Percentiles rank a stretch among this genome's conserved stretches.
Evolutionary conservation across 2,888 invertebrate species (phyloP).

Genomic region (Caenorhabditis sp.): DNA sequence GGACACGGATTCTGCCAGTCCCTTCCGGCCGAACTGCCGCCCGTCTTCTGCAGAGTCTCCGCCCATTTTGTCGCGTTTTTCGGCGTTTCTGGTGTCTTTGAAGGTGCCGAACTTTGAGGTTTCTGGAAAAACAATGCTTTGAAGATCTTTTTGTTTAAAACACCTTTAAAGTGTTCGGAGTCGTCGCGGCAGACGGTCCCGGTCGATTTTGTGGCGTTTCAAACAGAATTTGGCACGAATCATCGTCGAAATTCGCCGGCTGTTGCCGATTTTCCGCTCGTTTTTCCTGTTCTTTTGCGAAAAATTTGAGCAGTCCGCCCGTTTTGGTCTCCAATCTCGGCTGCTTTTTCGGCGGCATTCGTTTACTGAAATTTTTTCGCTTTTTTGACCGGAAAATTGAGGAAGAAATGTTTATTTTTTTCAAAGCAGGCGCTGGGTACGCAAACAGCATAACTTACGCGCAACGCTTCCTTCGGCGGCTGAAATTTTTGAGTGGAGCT

Average conservation of each 20-base stretch:
- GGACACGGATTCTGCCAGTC: conserved; percentile 38
- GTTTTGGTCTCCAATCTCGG: not conserved
- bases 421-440: no score
- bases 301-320: conserved; percentile 20
- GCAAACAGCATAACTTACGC: no score
- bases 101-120: no score
- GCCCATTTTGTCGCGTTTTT: conserved; percentile 35
- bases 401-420: not conserved
- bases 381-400: not conserved
- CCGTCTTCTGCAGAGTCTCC: conserved; percentile 12
- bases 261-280: not conserved
- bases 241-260: conserved; percentile 2
- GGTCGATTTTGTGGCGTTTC: no score
- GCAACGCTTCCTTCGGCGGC: no score
- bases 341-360: conserved; percentile 37
- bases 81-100: conserved; percentile 16
- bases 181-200: no score
- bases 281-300: conserved; percentile 39
- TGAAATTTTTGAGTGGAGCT: not conserved
- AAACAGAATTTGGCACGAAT: conserved; percentile 37
- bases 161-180: no score
- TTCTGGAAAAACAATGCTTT: no score
- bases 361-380: not conserved
- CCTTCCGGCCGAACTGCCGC: conserved; percentile 15
- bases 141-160: no score